Percentiles rank a stretch among this genome's conserved stretches.
Conservation (phyloP, 2,113 vertebrate species). For the Epinephelus lanceolatus region DNA sequence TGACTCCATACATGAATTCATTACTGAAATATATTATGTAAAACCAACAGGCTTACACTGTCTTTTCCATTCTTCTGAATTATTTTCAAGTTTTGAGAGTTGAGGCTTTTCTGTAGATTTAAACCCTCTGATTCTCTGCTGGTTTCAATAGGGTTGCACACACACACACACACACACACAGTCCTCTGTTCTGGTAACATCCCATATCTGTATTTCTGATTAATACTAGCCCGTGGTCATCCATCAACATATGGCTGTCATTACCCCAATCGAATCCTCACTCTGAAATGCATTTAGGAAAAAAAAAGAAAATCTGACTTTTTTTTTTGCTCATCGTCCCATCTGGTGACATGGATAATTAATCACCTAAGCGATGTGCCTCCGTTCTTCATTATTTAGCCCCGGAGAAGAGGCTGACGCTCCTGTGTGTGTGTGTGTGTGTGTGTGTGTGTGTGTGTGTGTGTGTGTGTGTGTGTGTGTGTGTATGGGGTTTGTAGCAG, state of each 20-base stretch:
- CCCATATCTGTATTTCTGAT: constrained; percentile 78
- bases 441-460: constrained; percentile 42
- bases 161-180: constrained; percentile 13
- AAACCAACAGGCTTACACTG: neutral
- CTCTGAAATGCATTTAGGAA: constrained; percentile 76
- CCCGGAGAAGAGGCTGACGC: constrained; percentile 58
- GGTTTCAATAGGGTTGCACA: neutral
- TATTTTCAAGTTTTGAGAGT: neutral
- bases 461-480: constrained; percentile 34
- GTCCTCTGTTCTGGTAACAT: constrained; percentile 58
- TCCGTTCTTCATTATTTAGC: constrained; percentile 83
- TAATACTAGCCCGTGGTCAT: constrained; percentile 78
- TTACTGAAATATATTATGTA: constrained; percentile 22
- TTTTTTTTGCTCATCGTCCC: constrained; percentile 72
- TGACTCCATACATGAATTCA: neutral
- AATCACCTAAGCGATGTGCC: constrained; percentile 81
- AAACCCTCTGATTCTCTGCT: neutral
- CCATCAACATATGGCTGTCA: constrained; percentile 84
- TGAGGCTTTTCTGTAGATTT: constrained; percentile 3
- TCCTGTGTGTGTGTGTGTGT: constrained; percentile 7
- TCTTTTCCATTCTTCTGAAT: neutral
- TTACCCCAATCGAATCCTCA: constrained; percentile 80
- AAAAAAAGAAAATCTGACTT: constrained; percentile 64
- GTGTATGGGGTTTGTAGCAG: constrained; percentile 33
- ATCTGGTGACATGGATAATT: constrained; percentile 86